Conservation (phyloP, 2,113 vertebrate species). For the Alligator sinensis region DNA sequence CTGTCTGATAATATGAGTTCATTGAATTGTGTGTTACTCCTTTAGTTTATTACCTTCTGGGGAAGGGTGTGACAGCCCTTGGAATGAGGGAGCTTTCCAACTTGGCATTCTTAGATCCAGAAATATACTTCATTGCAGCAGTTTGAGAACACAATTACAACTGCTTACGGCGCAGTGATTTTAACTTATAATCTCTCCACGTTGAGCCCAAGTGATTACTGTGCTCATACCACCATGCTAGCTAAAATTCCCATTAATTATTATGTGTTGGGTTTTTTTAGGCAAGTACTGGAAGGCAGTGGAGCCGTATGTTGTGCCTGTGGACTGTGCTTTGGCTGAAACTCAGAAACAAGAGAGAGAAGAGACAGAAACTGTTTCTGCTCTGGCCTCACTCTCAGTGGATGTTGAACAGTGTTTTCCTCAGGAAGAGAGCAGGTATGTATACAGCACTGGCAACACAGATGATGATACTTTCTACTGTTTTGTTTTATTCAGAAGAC, state of each 20-base stretch:
- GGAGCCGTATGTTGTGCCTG: constrained; percentile 73
- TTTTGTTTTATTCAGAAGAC: not conserved
- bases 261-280: constrained; percentile 72
- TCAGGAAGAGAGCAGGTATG: constrained; percentile 80
- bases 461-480: accelerated
- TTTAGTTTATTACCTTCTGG: constrained; percentile 72
- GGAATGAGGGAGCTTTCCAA: constrained; percentile 72
- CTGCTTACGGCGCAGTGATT: constrained; percentile 49
- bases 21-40: constrained; percentile 57
- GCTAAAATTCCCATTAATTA: constrained; percentile 71
- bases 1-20: constrained; percentile 47
- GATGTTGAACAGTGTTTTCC: constrained; percentile 78
- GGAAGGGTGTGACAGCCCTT: constrained; percentile 63
- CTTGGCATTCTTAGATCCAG: constrained; percentile 67
- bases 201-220: constrained; percentile 65
- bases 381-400: constrained; percentile 84
- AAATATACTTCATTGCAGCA: constrained; percentile 61
- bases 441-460: not conserved
- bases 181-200: constrained; percentile 66
- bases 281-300: constrained; percentile 86
- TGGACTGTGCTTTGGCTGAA: constrained; percentile 77
- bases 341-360: constrained; percentile 79
- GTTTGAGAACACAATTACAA: constrained; percentile 73
- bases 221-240: constrained; percentile 63
- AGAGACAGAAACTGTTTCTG: constrained; percentile 81